Evolutionary conservation across 2,113 vertebrate species (phyloP), one percentile per base, ranked within the genome.

Genomic region (Meles meles): DNA sequence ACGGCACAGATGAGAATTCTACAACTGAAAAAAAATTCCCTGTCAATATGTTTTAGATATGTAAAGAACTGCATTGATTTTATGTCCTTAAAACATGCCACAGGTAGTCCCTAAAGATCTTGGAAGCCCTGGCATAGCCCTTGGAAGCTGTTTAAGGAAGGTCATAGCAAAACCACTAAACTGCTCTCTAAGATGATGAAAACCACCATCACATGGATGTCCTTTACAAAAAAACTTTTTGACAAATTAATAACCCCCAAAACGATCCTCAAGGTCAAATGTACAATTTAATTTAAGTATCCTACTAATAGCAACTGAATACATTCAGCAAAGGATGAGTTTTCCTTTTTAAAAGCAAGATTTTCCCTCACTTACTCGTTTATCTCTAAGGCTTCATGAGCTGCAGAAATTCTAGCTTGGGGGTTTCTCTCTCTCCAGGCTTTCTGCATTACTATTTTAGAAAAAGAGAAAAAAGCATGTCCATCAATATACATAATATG

Each of bases 371-470:
- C 99, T 99, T 99, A 99, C 99, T 99, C 99, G 97, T 99, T 99
- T 81, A 99, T 99, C 98, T 99, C 99, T 98, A 99, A 99, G 94
- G 99, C 99, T 99, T 99, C 99, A 18, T 99, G 99, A 72, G 99
- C 99, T 90, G 99, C 99, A 91, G 99, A 99, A 98, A 99, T 99
- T 90, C 99, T 99, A 96, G 99, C 99, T 99, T 99, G 99, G 15
- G 99, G 99, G 95, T 99, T 99, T 98, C 99, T 99, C 98, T 99
- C 99, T 98, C 99, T 99, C 99, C 99, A 99, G 39, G 99, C 99
- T 98, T 99, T 99, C 97, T 99, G 99, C 99, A 99, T 99, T 98
- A 99, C 99, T 99, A 97, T 97, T 96, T 95, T 97, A 96, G 55
- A 98, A 96, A 94, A 98, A 93, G 97, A 97, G 93, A 47, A 98